Percentiles rank a stretch among this genome's conserved stretches.
Conservation (phyloP, 1,140 invertebrate genomes). For the Bombus balteatus region DNA sequence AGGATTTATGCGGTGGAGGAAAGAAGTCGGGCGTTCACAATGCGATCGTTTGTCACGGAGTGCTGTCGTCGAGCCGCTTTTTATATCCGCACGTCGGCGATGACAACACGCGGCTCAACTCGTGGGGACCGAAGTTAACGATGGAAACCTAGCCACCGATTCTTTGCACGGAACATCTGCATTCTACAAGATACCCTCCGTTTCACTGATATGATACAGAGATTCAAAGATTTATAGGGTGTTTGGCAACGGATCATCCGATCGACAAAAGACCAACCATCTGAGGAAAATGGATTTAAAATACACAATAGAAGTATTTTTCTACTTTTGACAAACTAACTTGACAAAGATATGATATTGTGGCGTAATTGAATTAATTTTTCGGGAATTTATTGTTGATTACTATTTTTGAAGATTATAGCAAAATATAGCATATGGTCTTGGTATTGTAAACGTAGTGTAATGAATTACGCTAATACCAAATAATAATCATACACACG, state of each 20-base stretch:
- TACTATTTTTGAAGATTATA: no score
- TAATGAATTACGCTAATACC: neutral
- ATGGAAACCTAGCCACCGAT: constrained; percentile 63
- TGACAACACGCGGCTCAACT: constrained; percentile 47
- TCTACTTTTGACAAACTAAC: neutral
- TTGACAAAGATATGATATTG: no score
- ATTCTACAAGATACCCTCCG: constrained; percentile 29
- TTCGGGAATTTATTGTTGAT: no score
- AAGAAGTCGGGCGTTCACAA: constrained; percentile 40
- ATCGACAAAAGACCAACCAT: neutral
- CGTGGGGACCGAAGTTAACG: constrained; percentile 61
- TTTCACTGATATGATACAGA: constrained; percentile 39
- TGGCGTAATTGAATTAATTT: no score
- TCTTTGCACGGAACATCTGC: constrained; percentile 32
- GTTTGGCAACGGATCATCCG: constrained; percentile 3
- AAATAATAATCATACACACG: neutral
- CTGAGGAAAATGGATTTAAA: neutral
- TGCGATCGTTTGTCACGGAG: constrained; percentile 70
- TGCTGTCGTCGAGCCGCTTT: constrained; percentile 66
- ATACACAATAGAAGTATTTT: no score
- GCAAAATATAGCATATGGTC: no score
- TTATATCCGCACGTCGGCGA: constrained; percentile 59
- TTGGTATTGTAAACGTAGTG: no score
- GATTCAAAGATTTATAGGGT: constrained; percentile 7
- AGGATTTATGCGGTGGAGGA: constrained; percentile 16